Base-by-base conservation (phyloP, 2,797 vertebrate genomes). In the Sebastes dallii region DNA sequence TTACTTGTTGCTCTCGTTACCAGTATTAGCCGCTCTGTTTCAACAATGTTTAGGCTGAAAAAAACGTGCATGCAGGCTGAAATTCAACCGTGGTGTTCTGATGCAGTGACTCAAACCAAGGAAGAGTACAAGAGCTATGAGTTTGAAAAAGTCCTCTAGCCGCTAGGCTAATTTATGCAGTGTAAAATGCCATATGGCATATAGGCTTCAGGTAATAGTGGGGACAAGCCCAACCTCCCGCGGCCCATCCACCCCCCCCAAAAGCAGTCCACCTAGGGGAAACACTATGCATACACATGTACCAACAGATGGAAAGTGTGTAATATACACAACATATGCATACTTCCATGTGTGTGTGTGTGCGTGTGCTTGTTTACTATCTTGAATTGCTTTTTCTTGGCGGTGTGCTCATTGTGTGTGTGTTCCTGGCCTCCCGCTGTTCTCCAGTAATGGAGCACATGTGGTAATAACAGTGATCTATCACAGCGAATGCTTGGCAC, bases 381-480 rank as follows among this genome's bases (percentile, higher is more conserved):
- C 7, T 20, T 73, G 13, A 12, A 65, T 67, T 52, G 20, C n/a
- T 71, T 64, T 64, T 68, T 69, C 25, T 66, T 71, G 64, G 24
- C 54, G 66, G 27, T 72, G 54, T 59, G 55, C 13, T 64, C 24
- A 68, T 16, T 67, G 60, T 58, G 69, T 75, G 46, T 73, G 50
- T 42, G n/a, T 81, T 74, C 30, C 66, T n/a, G 50, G 77, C 73
- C 74, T 65, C 87, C 87, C 2, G 74, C 88, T 89, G 87, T 78
- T 87, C 80, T 72, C 65, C 73, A 66, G 89, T 92, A 94, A 92
- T 90, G 81, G 90, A 91, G 86, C 89, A 82, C 88, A 91, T 92
- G 91, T 80, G 85, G 90, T 94, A 94, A 93, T 92, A 89, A 91
- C 83, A 89, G 91, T 87, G 89, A 92, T 94, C 86, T 91, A 91